Evolutionary conservation across 1,140 invertebrate species (phyloP).

Genomic region (Sogatella furcifera): DNA sequence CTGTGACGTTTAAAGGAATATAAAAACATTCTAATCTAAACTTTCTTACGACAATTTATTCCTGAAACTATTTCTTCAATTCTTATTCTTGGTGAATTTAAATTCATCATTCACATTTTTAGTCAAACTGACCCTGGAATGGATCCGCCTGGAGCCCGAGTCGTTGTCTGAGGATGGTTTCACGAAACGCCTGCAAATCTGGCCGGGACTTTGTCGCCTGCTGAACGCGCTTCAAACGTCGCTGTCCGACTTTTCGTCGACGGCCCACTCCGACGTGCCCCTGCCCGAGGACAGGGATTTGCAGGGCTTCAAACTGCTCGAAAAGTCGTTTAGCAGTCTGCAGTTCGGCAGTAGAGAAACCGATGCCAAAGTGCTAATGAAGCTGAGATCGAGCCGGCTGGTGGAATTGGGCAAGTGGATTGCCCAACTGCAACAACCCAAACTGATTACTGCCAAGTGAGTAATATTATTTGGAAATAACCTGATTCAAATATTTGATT

Average conservation of each 20-base stretch:
- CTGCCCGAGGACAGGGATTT: slow-evolving; percentile 69
- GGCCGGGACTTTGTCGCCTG: slow-evolving; percentile 64
- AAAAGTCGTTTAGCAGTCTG: slow-evolving; percentile 43
- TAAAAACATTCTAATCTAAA: no score
- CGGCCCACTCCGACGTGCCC: slow-evolving; percentile 50
- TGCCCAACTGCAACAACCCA: slow-evolving; percentile 34
- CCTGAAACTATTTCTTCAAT: no score
- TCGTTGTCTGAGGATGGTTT: slow-evolving; percentile 47
- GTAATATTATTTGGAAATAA: slow-evolving; percentile 4
- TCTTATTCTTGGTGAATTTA: no score
- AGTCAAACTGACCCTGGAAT: slow-evolving; percentile 66
- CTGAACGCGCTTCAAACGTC: slow-evolving; percentile 51
- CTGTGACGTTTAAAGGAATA: no score
- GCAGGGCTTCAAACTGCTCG: slow-evolving; percentile 65
- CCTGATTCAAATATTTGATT: neutral
- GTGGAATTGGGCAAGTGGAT: slow-evolving; percentile 39
- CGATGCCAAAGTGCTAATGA: slow-evolving; percentile 15
- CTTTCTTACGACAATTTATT: no score
- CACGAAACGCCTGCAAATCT: slow-evolving; percentile 55
- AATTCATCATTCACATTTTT: no score
- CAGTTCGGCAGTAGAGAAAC: slow-evolving; percentile 24
- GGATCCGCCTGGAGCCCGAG: slow-evolving; percentile 47
- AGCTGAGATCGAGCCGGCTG: slow-evolving; percentile 30
- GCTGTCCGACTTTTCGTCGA: slow-evolving; percentile 27
- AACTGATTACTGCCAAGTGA: slow-evolving; percentile 30